Conservation (phyloP, 2,888 invertebrate genomes). For the Hylaea fasciaria region DNA sequence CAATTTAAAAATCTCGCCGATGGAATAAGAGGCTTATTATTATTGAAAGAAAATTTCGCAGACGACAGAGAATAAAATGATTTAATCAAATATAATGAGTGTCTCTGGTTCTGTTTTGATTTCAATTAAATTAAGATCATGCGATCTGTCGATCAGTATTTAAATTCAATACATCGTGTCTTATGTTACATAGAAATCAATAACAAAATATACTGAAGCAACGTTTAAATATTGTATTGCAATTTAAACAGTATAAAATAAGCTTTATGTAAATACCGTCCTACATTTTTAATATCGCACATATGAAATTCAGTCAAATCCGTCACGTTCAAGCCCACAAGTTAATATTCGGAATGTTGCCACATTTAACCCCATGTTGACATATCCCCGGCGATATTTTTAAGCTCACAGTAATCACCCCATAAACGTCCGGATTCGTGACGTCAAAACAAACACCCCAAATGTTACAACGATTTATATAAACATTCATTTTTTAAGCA, state of each 20-base stretch:
- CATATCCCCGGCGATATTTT: constrained; percentile 17
- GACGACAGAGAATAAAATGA: neutral
- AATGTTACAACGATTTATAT: neutral
- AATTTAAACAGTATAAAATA: too few species aligned
- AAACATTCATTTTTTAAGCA: constrained; percentile 3
- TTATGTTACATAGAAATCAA: too few species aligned
- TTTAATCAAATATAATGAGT: neutral
- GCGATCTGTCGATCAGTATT: too few species aligned
- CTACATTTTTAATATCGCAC: too few species aligned
- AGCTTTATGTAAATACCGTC: too few species aligned
- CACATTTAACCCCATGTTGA: constrained; percentile 21
- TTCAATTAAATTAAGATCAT: too few species aligned
- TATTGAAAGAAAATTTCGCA: neutral
- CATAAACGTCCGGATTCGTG: constrained; percentile 21
- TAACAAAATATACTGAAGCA: too few species aligned
- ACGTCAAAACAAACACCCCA: constrained; percentile 21
- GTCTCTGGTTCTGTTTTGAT: too few species aligned
- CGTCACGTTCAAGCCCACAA: neutral
- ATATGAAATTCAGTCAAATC: neutral
- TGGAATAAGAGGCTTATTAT: constrained; percentile 7
- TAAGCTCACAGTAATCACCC: constrained; percentile 17
- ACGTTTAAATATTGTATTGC: too few species aligned
- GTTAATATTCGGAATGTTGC: constrained; percentile 10
- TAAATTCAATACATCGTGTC: too few species aligned
- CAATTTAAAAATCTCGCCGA: constrained; percentile 20